Conservation (phyloP, 2,797 vertebrate genomes). For the Sus cebifrons region DNA sequence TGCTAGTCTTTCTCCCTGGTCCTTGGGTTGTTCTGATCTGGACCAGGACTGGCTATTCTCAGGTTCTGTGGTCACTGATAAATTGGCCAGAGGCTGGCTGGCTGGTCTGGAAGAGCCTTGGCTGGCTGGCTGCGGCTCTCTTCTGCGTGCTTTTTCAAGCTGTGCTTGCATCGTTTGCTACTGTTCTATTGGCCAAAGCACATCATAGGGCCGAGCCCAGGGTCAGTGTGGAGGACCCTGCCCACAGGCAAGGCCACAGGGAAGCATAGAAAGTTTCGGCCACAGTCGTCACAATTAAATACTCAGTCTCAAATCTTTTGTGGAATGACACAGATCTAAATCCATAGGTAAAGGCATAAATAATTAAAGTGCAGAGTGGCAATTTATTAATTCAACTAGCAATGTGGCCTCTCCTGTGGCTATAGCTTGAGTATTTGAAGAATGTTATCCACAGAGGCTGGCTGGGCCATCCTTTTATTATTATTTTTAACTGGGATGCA, state of each 20-base stretch:
- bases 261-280: not conserved
- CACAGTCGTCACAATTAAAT: not conserved
- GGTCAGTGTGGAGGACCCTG: not conserved
- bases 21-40: not conserved
- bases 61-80: not conserved
- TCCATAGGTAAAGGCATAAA: not conserved
- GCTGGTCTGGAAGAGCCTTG: not conserved
- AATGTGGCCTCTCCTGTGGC: not conserved
- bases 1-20: not conserved
- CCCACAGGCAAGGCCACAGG: not conserved
- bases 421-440: not conserved
- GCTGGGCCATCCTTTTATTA: not conserved
- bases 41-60: not conserved
- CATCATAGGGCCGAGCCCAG: not conserved
- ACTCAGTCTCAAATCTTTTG: not conserved
- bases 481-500: not conserved
- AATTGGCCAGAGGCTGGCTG: not conserved
- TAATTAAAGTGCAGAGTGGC: not conserved
- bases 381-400: not conserved
- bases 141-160: not conserved
- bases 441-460: not conserved
- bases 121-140: not conserved
- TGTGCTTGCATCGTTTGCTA: not conserved
- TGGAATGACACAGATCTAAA: constrained; percentile 8
- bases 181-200: not conserved